Evolutionary conservation across 2,797 vertebrate species (phyloP), one percentile per base, ranked within the genome.

Genomic region (Halcyon smyrnensis): DNA sequence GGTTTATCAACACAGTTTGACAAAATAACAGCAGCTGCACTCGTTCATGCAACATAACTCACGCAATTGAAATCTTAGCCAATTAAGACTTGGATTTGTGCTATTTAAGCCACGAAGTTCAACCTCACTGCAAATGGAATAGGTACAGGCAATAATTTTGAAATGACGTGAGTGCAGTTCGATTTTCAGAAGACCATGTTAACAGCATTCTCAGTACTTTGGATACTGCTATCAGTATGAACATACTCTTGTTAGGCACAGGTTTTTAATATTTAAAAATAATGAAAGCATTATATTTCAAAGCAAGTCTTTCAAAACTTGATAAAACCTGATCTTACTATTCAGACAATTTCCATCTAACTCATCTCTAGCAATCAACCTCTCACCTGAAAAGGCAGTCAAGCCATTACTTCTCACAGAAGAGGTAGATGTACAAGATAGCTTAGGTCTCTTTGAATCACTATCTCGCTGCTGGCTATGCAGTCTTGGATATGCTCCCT

Each of bases 401-500:
- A 99, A 98, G 95, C 98, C 98, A 88, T 97, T 97, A 97, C 97
- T 98, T 98, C 98, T 98, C 91, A 98, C 96, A 86, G 98, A 93
- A 54, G 99, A 98, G 93, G 98, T 98, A 98, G 98, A 97, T 37
- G 98, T 98, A 98, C 98, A 99, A 9, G 99, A 99, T 76, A 99
- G 98, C 95, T 99, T 99, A 96, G 99, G 99, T 97, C 99, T 98
- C 98, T 99, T 99, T 73, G 99, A 98, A 95, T 99, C 99, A 15
- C 98, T 98, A 89, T 99, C 99, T 89, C 98, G 98, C 60, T 97
- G 98, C 83, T 98, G 97, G 81, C 98, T 98, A 84, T 99, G 98
- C 56, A 99, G 97, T 96, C 98, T 98, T 24, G 98, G 98, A 83
- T 98, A 98, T 36, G 98, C 97, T 95, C 99, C 98, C 93, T 98